Conservation (phyloP, 2,888 invertebrate genomes). For the Temnothorax rugatulus region DNA sequence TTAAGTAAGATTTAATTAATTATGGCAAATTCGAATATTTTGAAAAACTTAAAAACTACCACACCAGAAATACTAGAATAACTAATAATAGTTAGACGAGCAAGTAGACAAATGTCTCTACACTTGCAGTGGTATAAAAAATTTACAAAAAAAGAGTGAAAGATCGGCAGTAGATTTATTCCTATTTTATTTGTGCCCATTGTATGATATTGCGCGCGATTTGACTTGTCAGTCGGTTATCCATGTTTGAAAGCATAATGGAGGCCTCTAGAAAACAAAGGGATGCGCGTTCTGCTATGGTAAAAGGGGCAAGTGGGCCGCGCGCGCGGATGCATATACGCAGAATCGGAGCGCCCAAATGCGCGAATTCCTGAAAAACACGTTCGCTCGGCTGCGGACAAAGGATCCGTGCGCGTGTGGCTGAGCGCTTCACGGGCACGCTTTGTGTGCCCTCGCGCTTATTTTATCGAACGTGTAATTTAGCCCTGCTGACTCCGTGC, state of each 20-base stretch:
- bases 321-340: constrained; percentile 35
- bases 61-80: background rate
- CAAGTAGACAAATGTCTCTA: background rate
- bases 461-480: constrained; percentile 61
- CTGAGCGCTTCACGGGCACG: constrained; percentile 39
- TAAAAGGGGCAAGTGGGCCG: constrained; percentile 40
- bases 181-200: constrained; percentile 14
- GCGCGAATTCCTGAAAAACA: constrained; percentile 49
- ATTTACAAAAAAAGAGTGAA: background rate
- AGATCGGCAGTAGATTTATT: background rate
- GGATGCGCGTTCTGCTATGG: constrained; percentile 26
- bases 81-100: too few relatives aligned
- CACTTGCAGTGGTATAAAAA: background rate
- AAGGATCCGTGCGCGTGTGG: constrained; percentile 47
- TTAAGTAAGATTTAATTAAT: background rate
- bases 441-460: constrained; percentile 44
- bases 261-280: constrained; percentile 47
- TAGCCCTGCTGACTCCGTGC: constrained; percentile 30
- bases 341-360: constrained; percentile 44
- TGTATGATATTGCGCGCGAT: constrained; percentile 27
- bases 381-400: constrained; percentile 43
- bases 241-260: constrained; percentile 50
- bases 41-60: background rate
- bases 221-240: constrained; percentile 50
- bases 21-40: background rate